Conservation (phyloP, 2,113 vertebrate genomes). For the Albula goreensis region DNA sequence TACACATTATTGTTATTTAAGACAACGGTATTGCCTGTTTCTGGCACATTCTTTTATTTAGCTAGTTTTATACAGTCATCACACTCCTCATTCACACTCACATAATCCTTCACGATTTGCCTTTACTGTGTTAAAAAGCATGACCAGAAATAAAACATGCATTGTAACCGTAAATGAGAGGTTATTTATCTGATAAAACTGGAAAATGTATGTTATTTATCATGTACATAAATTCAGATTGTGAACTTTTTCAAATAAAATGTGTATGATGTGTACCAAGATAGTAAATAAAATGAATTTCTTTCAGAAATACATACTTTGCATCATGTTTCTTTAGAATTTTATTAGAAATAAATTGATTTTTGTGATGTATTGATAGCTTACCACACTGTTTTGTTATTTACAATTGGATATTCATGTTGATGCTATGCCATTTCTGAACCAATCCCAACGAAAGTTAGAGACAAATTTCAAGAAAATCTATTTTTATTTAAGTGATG, state of each 20-base stretch:
- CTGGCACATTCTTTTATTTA: background rate
- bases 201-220: constrained; percentile 1
- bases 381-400: too few species aligned
- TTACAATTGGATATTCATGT: too few species aligned
- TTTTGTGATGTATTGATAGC: background rate
- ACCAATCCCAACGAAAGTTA: too few species aligned
- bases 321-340: too few species aligned
- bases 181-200: background rate
- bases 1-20: background rate
- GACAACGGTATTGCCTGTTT: background rate
- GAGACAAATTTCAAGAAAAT: too few species aligned
- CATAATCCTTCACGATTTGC: background rate
- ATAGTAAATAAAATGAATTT: background rate
- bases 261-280: background rate
- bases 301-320: background rate
- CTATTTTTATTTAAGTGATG: too few species aligned
- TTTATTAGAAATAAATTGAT: background rate
- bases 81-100: background rate
- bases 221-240: background rate
- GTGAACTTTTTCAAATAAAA: background rate
- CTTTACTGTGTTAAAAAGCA: background rate
- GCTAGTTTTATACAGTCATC: background rate
- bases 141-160: too few species aligned
- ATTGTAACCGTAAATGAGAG: background rate
- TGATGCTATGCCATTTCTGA: too few species aligned